Base-by-base conservation (phyloP, 2,113 vertebrate species). In the Nanorana parkeri region DNA sequence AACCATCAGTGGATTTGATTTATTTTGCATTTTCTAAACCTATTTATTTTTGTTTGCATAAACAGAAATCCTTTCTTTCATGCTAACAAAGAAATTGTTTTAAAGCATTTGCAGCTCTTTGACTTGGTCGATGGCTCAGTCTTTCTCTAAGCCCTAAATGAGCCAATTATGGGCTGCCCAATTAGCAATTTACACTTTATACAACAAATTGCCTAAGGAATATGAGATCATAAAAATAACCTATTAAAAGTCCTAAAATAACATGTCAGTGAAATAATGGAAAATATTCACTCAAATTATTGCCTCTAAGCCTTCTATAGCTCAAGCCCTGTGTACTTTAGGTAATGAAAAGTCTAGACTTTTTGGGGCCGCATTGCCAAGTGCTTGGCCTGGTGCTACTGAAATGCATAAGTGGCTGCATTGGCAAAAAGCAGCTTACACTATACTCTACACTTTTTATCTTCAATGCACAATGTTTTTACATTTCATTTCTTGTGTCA, bases 271-370 rank as follows among this genome's bases (percentile, higher is more conserved):
- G 80, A 76, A 81, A 75, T 83, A 76, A 75, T 68, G 80, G 80
- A 83, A 83, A 58, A 58, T 83, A n/a, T 76, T 58, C 26, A 21
- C 58, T 54, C 28, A 74, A 21, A 82, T 66, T 55, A 66, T 56
- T 67, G 69, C 69, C 56, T 47, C 41, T 73, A 36, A 55, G 41
- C 74, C 63, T 74, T 55, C 61, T 41, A 66, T 41, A 41, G 71
- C 63, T 21, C 21, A 41, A 83, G 76, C 54, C 8, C 55, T 68
- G 80, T 76, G 80, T 67, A 76, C 80, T 74, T 75, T 81, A 81
- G 69, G 80, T 81, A 74, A 74, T 81, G 61, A 81, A 81, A 74
- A 81, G 80, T 81, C 61, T 75, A 81, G 80, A 81, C 69, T 26
- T 81, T 67, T 81, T 74, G 80, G 80, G 68, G 69, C 80, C 69